These are phyloP conservation scores for Dipodomys merriami DNA, from an alignment of 2,113 vertebrate genomes.

Conservation along the genomic window DNA sequence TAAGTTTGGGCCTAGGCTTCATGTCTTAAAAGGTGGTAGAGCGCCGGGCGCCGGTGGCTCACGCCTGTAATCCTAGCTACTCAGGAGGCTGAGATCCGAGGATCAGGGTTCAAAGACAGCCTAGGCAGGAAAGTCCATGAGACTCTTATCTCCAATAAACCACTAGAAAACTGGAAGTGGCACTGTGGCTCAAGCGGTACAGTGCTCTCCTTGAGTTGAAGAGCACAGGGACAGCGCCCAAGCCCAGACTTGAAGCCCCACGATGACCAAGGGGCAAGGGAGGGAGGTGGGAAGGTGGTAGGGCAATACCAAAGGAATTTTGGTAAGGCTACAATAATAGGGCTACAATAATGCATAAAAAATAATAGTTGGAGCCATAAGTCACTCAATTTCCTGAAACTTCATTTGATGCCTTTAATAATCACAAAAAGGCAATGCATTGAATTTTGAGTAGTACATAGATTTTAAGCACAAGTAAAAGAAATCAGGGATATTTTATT, in stretches of 20 bases:
- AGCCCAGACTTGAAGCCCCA: no score
- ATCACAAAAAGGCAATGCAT: neutral
- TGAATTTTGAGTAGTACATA: neutral
- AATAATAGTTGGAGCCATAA: neutral
- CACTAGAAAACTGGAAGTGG: no score
- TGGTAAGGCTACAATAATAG: neutral
- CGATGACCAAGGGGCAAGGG: no score
- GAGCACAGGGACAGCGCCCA: no score
- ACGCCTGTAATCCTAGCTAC: no score
- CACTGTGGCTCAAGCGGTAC: no score
- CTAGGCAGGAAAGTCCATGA: no score
- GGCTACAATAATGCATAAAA: conserved; percentile 20
- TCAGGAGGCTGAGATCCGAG: no score
- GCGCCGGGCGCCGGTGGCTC: no score
- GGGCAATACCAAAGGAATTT: neutral
- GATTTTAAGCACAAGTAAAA: neutral
- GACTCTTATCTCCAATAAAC: no score
- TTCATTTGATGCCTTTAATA: neutral
- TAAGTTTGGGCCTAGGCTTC: conserved; percentile 29
- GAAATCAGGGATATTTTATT: neutral
- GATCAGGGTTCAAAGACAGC: no score
- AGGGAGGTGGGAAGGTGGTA: neutral
- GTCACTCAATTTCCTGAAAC: neutral
- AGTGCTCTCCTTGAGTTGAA: no score
- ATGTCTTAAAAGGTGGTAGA: neutral